Base-by-base conservation (phyloP, 2,797 vertebrate species). In the Chelidonichthys spinosus region DNA sequence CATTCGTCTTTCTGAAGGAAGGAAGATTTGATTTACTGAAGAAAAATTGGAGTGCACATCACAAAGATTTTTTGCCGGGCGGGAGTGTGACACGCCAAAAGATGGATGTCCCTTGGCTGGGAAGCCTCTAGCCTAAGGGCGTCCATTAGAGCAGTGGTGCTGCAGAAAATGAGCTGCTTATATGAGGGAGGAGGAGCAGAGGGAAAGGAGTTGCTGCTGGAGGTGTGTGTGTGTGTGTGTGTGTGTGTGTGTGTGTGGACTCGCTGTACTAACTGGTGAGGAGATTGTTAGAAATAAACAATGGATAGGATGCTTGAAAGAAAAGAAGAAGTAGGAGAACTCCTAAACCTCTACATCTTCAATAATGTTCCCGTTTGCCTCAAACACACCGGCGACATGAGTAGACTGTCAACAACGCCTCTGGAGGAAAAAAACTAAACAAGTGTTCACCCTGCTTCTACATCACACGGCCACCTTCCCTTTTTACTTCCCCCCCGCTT, bases 21-120 rank as follows among this genome's bases (percentile, higher is more conserved):
- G 97, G 97, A 98, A 97, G 98, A 99, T 99, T 99, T 99, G 97
- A 99, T 99, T 99, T 99, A 99, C 97, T 98, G 97, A 97, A 97
- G 97, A 99, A 99, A 99, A 98, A 99, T 99, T 98, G 97, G 96
- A 97, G 97, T 96, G 97, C 96, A 96, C 97, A 98, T 98, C 97
- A 96, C 97, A 97, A 97, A 98, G 97, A 97, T 98, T 97, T 97
- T 97, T 97, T 96, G 96, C 95, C 90, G 94, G 95, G 96, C 95
- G 95, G 85, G 88, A 94, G 94, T 93, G 94, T 98, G 97, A 98
- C 97, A 97, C 84, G 86, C 91, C 90, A 93, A 95, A 98, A 98
- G 97, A 99, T 98, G 97, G 96, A 99, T 99, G 97, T 97, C 96
- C 97, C 95, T 94, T 93, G 96, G 95, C 95, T 96, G 95, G 94